phyloP scores from a whole-genome alignment of 2,888 invertebrate species.

The Cremastinae sp. region DNA sequence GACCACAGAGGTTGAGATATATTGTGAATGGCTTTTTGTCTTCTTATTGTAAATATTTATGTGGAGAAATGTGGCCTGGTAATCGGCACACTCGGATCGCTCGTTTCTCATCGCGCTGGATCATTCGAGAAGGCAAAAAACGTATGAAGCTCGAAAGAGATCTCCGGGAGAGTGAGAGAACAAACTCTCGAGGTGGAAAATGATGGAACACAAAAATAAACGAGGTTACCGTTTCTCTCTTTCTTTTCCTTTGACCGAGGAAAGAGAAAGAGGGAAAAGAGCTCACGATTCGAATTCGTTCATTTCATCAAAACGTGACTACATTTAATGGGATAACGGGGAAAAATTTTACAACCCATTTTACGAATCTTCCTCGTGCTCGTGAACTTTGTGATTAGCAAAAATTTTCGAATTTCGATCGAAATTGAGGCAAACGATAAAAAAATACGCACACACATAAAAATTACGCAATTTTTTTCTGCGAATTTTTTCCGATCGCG shows the following conservation, averaged over 20 bases:
- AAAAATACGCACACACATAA: no score
- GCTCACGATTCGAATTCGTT: conserved; percentile 62
- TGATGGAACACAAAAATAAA: no score
- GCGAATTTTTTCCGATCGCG: neutral
- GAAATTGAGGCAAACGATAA: no score
- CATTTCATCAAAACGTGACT: conserved; percentile 63
- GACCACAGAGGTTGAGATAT: no score
- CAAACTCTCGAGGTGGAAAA: no score
- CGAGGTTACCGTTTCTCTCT: conserved; percentile 24
- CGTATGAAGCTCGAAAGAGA: conserved; percentile 9
- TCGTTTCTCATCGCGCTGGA: conserved; percentile 42
- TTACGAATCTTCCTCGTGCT: conserved; percentile 27
- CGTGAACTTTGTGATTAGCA: conserved; percentile 15
- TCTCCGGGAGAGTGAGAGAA: conserved; percentile 23
- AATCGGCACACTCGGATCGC: conserved; percentile 37
- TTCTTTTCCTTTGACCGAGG: conserved; percentile 16
- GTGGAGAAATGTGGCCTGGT: conserved; percentile 8
- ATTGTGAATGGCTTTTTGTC: conserved; percentile 1
- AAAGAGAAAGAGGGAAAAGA: conserved; percentile 23
- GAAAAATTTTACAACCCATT: conserved; percentile 56
- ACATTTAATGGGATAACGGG: conserved; percentile 61
- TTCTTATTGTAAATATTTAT: neutral
- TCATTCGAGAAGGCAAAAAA: conserved; percentile 14
- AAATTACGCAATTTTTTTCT: neutral
- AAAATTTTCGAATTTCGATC: conserved; percentile 17